Base-by-base conservation (phyloP, 2,888 invertebrate species). In the Drosophila pseudotakahashii region DNA sequence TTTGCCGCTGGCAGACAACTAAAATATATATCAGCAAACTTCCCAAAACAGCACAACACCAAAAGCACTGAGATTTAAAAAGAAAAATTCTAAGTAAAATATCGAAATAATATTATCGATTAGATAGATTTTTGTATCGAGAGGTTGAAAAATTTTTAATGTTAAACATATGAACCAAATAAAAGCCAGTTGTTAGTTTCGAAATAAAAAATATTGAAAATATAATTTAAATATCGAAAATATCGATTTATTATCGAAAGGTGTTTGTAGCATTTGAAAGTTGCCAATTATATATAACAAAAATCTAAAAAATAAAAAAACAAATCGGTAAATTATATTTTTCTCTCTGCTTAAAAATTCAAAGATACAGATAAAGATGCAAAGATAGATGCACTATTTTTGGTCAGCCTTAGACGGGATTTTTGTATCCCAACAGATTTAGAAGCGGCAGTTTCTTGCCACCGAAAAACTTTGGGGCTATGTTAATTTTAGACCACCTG, bases 401-500 rank as follows among this genome's bases (percentile, higher is more conserved):
- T 66, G 64, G 66, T 52, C 66, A 64, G 63, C 66, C 52, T 64
- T 66, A 64, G 63, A 51, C 30, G 23, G 14, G 14, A 50, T 50
- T 63, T 30, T 48, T 59, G 36, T 48, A 47, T 61, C 34, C 34
- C 30, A 41, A 63, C 63, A 41, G 14, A 47, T 23, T 48, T 48
- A 63, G 50, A 50, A 63, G 42, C 63, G 62, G 50, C 63, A 62
- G 63, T 50, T 63, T 64, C 66, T 64, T 45, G 45, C 45, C 55
- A 52, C 41, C 41, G 39, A 32, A 41, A 39, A 52, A 66, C 53
- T 64, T 64, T 53, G 37, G 58, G 41, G 44, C 66, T 81, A 73
- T 68, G 57, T 50, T 68, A 84, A 73, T 70, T 79, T 78, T 79
- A 79, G 79, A 55, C 84, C 76, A 84, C 84, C 79, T 84, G 81